Base-by-base conservation (phyloP, 2,797 vertebrate species). In the Babyrousa celebensis region DNA sequence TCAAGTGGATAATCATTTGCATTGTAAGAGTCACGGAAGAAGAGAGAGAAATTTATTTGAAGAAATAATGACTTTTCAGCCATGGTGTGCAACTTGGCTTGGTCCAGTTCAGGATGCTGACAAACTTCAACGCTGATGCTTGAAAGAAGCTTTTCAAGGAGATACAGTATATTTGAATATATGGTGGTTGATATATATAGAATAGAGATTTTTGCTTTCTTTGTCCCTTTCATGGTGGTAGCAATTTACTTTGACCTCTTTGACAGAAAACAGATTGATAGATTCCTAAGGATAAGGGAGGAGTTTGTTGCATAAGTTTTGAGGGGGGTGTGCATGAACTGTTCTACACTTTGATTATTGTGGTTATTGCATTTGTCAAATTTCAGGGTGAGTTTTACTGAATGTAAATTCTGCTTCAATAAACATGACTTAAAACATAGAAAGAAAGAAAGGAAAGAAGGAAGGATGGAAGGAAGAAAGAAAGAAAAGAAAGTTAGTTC, bases 351-450 rank as follows among this genome's bases (percentile, higher is more conserved):
- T 85, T 85, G 23, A 15, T 79, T 15, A n/a, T 54, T 48, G 2
- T 54, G 18, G 43, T 71, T 7, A n/a, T 6, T 32, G 15, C 1
- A 7, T 71, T 70, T 68, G 60, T 82, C n/a, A 48, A 23, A 54
- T 43, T 23, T 68, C 12, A 2, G 52, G 23, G 43, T 48, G 43
- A 48, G 36, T 85, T 48, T 89, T 88, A n/a, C 58, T 63, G 52
- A 72, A 27, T 89, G 40, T 71, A 88, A 85, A 79, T 74, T 58
- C 25, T 56, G 72, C 9, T 77, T 63, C 3, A 97, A 93, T 93
- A 96, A 97, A 95, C 32, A 36, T 6, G 54, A 72, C 32, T 74
- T 92, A 62, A 96, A 91, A 84, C 29, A 29, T 63, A 25, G 25
- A n/a, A 36, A 79, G 56, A 27, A 40, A 62, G 43, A 48, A 48